Evolutionary conservation across 2,797 vertebrate species (phyloP).

Genomic region (Pogonophryne albipinna): DNA sequence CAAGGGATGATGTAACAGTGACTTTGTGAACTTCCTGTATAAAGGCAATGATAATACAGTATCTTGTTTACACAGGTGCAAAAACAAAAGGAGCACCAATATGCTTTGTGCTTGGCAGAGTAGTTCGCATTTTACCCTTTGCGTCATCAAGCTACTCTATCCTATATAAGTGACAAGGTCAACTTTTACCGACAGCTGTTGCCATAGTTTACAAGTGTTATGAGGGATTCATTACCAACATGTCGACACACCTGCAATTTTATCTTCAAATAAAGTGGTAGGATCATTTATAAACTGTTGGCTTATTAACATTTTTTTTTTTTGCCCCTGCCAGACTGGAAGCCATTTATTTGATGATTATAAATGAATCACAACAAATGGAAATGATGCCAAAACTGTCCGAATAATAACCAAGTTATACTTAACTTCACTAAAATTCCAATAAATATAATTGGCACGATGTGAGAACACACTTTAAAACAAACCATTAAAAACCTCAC

Average conservation of each 20-base stretch:
- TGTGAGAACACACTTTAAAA: constrained; percentile 17
- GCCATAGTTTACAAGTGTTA: background rate
- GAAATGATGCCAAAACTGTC: constrained; percentile 1
- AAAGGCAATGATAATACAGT: too few relatives aligned
- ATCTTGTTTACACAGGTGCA: background rate
- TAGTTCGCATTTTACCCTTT: background rate
- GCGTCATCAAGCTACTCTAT: background rate
- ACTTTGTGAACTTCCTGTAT: too few relatives aligned
- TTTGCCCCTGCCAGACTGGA: background rate
- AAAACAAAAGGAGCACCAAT: background rate
- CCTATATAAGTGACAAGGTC: background rate
- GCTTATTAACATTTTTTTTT: background rate
- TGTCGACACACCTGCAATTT: background rate
- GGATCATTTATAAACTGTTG: background rate
- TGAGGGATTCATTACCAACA: constrained; percentile 7
- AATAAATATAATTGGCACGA: constrained; percentile 20
- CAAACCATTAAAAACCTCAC: constrained; percentile 27
- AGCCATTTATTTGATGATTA: background rate
- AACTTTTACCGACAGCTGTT: too few relatives aligned
- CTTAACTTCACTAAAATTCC: background rate
- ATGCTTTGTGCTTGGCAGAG: background rate
- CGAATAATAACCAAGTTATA: constrained; percentile 3
- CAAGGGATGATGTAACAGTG: too few relatives aligned
- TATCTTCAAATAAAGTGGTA: background rate
- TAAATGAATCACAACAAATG: background rate